Evolutionary conservation across 1,140 invertebrate genomes (phyloP).

Genomic region (Drosophila kikkawai): DNA sequence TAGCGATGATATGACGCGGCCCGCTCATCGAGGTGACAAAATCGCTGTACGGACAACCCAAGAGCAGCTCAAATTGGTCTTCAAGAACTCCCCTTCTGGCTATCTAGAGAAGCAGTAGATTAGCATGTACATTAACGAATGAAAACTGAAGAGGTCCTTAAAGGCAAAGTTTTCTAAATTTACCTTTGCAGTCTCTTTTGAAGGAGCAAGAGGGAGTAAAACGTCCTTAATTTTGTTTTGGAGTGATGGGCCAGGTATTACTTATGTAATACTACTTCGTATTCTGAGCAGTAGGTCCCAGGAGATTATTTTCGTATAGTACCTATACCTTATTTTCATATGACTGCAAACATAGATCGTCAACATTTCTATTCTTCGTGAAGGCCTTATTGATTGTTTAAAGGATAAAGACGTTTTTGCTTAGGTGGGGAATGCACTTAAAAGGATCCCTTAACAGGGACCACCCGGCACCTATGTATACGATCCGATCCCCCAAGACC

Average conservation of each 20-base stretch:
- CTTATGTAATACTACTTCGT: too few species aligned
- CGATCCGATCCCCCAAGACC: not conserved
- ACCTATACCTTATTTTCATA: not conserved
- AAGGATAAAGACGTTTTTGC: not conserved
- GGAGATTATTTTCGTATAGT: not conserved
- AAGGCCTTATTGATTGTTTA: not conserved
- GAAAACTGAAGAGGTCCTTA: not conserved
- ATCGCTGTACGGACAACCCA: constrained; percentile 62
- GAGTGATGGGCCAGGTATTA: not conserved
- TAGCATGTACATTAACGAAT: constrained; percentile 42
- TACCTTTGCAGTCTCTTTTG: too few species aligned
- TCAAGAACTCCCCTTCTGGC: constrained; percentile 1
- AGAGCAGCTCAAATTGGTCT: constrained; percentile 17
- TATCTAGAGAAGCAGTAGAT: constrained; percentile 26
- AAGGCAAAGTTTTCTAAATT: not conserved
- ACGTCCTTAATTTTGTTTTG: too few species aligned
- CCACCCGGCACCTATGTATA: not conserved
- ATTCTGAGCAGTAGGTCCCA: too few species aligned
- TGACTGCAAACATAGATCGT: not conserved
- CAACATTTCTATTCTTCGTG: not conserved
- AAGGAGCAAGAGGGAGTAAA: not conserved
- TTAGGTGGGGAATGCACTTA: not conserved
- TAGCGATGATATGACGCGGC: constrained; percentile 63
- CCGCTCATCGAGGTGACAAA: constrained; percentile 72
- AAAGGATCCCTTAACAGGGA: not conserved